These are phyloP conservation scores for Himalopsyche kuldschensis DNA, from an alignment of 2,888 invertebrate species.

Conservation along the genomic window DNA sequence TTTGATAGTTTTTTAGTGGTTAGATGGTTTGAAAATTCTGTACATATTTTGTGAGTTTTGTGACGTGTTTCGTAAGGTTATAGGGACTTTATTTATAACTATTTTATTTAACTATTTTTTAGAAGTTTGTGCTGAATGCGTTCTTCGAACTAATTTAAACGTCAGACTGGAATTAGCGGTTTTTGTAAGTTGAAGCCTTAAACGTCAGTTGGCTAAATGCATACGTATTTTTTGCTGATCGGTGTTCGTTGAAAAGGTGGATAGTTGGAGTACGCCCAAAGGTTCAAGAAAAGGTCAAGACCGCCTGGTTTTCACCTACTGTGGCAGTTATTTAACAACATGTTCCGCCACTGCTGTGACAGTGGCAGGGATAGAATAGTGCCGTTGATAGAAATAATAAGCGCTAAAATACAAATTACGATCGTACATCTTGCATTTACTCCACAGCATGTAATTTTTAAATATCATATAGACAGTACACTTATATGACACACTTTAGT, in stretches of 20 bases:
- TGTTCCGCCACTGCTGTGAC: not conserved
- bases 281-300: not conserved
- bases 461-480: too few relatives aligned
- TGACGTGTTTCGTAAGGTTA: not conserved
- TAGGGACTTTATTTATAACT: too few relatives aligned
- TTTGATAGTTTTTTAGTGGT: not conserved
- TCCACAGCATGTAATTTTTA: too few relatives aligned
- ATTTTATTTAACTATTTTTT: too few relatives aligned
- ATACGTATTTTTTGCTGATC: not conserved
- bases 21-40: not conserved
- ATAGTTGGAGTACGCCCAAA: not conserved
- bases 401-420: too few relatives aligned
- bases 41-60: not conserved
- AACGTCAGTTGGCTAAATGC: not conserved
- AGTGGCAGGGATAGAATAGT: too few relatives aligned
- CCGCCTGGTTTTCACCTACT: not conserved
- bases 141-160: not conserved
- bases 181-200: not conserved
- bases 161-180: too few relatives aligned
- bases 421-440: too few relatives aligned
- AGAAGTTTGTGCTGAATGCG: not conserved
- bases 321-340: not conserved
- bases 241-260: not conserved
- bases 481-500: too few relatives aligned
- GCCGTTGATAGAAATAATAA: too few relatives aligned